phyloP scores from a whole-genome alignment of 1,140 invertebrate genomes.

The Intoshia linei region DNA sequence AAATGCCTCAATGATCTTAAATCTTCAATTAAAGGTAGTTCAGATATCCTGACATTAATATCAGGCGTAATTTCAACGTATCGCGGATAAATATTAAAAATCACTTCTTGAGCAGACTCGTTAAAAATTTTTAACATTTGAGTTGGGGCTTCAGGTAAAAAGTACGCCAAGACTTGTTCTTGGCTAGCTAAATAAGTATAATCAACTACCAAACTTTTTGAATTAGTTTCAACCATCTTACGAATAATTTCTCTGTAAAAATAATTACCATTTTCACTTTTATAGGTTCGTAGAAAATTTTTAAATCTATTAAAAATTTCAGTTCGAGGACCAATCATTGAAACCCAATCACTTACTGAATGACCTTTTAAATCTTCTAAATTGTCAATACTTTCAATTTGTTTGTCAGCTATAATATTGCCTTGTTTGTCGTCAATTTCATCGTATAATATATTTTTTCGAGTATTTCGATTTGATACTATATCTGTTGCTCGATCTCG shows the following conservation, averaged over 20 bases:
- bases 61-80: constrained; percentile 67
- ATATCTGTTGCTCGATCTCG: constrained; percentile 52
- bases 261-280: constrained; percentile 48
- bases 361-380: constrained; percentile 67
- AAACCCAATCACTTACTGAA: constrained; percentile 65
- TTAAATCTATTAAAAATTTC: constrained; percentile 88
- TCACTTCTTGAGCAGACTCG: constrained; percentile 55
- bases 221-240: constrained; percentile 54
- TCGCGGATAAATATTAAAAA: constrained; percentile 65
- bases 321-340: constrained; percentile 61
- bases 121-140: constrained; percentile 82
- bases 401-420: background rate
- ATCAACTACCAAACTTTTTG: constrained; percentile 56
- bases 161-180: constrained; percentile 69
- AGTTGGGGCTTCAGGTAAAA: constrained; percentile 70
- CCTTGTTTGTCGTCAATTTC: background rate
- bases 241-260: constrained; percentile 66
- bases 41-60: constrained; percentile 55
- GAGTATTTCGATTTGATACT: constrained; percentile 29
- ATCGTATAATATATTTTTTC: background rate
- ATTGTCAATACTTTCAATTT: constrained; percentile 76
- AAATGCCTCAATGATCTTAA: constrained; percentile 65
- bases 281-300: constrained; percentile 60
- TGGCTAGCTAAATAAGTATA: constrained; percentile 55
- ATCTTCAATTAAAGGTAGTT: constrained; percentile 74